These are phyloP conservation scores for Tetragnatha montana DNA, from an alignment of 2,888 invertebrate genomes.

Conservation along the genomic window DNA sequence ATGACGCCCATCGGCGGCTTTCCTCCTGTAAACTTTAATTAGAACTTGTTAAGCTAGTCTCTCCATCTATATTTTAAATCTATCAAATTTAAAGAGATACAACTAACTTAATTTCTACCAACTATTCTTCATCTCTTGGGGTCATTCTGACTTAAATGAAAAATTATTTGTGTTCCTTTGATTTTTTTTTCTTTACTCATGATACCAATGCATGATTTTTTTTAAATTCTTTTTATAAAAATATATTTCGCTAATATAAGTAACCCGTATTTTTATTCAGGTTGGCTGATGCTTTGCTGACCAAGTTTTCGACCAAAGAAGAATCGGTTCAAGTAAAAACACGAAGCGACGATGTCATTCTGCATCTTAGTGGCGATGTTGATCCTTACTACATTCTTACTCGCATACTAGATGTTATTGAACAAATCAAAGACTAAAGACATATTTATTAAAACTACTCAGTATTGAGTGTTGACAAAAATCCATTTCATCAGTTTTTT, in stretches of 20 bases:
- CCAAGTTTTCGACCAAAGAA: slow-evolving; percentile 34
- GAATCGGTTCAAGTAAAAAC: neutral
- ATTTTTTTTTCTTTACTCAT: neutral
- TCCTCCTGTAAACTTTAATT: too few relatives aligned
- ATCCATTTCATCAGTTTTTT: too few relatives aligned
- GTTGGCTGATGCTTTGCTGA: slow-evolving; percentile 22
- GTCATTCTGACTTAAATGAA: neutral
- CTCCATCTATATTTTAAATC: neutral
- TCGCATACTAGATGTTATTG: slow-evolving; percentile 14
- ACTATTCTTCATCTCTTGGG: neutral
- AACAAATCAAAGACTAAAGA: neutral
- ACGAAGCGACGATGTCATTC: neutral
- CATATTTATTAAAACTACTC: too few relatives aligned
- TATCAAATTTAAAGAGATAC: neutral
- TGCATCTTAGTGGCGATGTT: slow-evolving; percentile 24
- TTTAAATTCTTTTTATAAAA: neutral
- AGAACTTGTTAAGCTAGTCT: too few relatives aligned
- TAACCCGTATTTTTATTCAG: slow-evolving; percentile 17
- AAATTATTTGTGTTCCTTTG: neutral
- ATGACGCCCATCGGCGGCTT: too few relatives aligned
- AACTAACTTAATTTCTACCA: neutral
- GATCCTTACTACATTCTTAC: slow-evolving; percentile 48
- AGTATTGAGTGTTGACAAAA: too few relatives aligned
- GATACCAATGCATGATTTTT: neutral
- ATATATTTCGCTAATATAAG: neutral